A percentile compares a stretch with the other conserved stretches of the same genome.
Conservation (phyloP, 2,113 vertebrate genomes). For the Apaloderma vittatum region DNA sequence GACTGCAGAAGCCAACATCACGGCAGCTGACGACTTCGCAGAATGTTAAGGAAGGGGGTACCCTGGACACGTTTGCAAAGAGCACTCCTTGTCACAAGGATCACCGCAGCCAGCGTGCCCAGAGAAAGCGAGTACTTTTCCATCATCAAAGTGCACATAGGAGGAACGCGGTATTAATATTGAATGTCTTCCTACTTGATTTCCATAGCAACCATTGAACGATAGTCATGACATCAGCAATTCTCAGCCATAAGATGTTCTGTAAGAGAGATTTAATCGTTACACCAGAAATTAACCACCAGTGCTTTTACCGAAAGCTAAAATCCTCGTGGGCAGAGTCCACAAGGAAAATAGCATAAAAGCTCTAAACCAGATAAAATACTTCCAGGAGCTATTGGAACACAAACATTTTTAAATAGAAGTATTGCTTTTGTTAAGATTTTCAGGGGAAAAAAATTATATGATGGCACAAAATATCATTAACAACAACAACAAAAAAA, state of each 20-base stretch:
- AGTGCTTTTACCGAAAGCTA: background rate
- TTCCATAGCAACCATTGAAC: constrained; percentile 51
- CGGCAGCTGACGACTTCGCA: background rate
- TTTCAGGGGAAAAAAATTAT: background rate
- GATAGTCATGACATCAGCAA: constrained; percentile 10
- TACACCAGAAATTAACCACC: constrained; percentile 27
- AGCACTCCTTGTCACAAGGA: background rate
- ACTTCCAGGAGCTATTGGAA: background rate
- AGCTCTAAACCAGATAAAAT: background rate
- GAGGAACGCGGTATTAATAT: constrained; percentile 40
- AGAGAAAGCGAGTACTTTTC: background rate
- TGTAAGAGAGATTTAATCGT: constrained; percentile 7
- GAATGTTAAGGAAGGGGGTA: background rate
- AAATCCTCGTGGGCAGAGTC: background rate
- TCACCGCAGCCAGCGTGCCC: background rate
- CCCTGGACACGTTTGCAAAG: background rate
- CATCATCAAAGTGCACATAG: background rate
- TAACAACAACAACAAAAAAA: background rate
- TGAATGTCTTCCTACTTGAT: constrained; percentile 42
- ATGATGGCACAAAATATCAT: background rate
- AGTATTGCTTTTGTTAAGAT: background rate
- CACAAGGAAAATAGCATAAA: background rate
- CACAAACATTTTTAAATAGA: background rate
- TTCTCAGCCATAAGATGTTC: constrained; percentile 21
- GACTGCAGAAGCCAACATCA: background rate